These are phyloP conservation scores for Lordiphosa fenestrarum DNA, from an alignment of 2,888 invertebrate species.

Conservation along the genomic window DNA sequence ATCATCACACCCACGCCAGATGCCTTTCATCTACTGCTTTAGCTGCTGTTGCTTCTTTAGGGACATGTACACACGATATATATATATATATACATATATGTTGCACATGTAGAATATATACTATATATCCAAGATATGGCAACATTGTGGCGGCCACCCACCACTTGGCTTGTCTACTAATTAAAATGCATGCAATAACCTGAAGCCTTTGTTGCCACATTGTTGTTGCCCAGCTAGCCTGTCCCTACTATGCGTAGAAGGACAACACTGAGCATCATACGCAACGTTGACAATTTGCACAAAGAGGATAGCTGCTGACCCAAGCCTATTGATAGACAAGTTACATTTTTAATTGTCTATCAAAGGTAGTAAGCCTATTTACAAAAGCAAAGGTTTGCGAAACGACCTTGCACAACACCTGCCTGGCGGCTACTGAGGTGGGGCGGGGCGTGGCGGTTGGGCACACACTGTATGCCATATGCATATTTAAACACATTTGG, in stretches of 20 bases:
- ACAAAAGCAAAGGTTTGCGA: constrained; percentile 45
- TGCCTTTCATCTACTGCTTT: constrained; percentile 11
- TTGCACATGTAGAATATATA: not conserved
- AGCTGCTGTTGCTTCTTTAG: constrained; percentile 9
- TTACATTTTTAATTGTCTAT: constrained; percentile 71
- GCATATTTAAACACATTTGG: constrained; percentile 50
- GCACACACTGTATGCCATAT: constrained; percentile 25
- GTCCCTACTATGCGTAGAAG: constrained; percentile 62
- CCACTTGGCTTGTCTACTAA: constrained; percentile 74
- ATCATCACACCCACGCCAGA: constrained; percentile 4
- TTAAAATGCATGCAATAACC: constrained; percentile 73
- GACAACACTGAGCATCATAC: constrained; percentile 39
- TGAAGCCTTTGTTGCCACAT: constrained; percentile 73
- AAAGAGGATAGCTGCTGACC: constrained; percentile 29
- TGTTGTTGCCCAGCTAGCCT: constrained; percentile 56
- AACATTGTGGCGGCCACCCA: constrained; percentile 53
- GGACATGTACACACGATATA: not conserved
- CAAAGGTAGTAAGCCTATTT: constrained; percentile 49
- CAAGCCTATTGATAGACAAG: constrained; percentile 64
- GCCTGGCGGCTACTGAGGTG: constrained; percentile 7
- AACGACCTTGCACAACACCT: constrained; percentile 55
- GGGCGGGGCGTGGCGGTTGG: not conserved
- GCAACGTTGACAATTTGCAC: constrained; percentile 66
- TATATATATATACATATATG: not conserved
- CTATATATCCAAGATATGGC: constrained; percentile 4